Evolutionary conservation across 2,113 vertebrate genomes (phyloP).

Genomic region (Neomonachus schauinslandi): DNA sequence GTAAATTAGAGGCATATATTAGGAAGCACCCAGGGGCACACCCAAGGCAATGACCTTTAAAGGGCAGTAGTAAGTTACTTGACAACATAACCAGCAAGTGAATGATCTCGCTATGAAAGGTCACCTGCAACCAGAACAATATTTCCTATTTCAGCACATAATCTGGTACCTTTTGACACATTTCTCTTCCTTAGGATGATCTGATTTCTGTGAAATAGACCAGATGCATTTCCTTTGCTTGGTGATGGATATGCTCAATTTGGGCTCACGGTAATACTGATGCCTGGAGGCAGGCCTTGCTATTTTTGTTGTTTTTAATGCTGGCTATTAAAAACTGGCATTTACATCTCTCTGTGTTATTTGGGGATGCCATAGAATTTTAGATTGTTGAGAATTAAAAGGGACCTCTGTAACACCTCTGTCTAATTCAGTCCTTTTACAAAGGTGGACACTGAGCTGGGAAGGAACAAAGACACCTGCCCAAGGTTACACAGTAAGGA

Average conservation of each 20-base stretch:
- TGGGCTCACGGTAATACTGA: not conserved
- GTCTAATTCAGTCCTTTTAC: not conserved
- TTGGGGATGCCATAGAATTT: not conserved
- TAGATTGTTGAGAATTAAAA: not conserved
- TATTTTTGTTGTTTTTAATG: conserved; percentile 28
- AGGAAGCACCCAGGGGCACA: conserved; percentile 57
- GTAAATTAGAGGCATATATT: conserved; percentile 68
- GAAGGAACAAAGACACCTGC: not conserved
- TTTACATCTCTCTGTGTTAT: conserved; percentile 23
- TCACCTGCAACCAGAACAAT: conserved; percentile 76
- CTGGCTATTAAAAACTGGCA: not conserved
- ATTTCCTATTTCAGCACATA: conserved; percentile 69
- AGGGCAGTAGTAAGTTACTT: conserved; percentile 72
- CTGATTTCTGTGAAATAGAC: not conserved
- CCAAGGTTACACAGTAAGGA: not conserved
- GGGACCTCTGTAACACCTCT: not conserved
- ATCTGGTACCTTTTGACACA: conserved; percentile 64
- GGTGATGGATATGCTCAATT: not conserved
- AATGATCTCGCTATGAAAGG: conserved; percentile 77
- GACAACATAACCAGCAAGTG: conserved; percentile 73
- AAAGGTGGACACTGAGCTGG: not conserved
- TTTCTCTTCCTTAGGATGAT: conserved; percentile 55
- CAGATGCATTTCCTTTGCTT: conserved; percentile 32
- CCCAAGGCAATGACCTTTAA: conserved; percentile 79
- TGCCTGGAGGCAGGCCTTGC: not conserved